phyloP scores from a whole-genome alignment of 2,888 invertebrate species.

The Yponomeuta cagnagella region DNA sequence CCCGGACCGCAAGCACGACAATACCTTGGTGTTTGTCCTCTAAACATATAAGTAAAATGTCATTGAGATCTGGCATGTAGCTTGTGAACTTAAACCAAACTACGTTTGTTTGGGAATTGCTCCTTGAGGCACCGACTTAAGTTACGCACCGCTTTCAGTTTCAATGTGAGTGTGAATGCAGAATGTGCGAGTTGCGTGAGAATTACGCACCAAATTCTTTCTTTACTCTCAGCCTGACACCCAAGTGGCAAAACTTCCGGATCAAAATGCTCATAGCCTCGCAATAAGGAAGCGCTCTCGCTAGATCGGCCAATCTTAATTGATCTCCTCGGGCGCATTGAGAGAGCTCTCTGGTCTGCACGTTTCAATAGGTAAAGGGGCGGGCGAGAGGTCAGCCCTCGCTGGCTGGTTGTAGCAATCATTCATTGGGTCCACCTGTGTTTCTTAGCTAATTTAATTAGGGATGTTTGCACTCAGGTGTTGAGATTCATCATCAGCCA shows the following conservation, averaged over 20 bases:
- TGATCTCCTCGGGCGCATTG: neutral
- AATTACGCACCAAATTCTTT: neutral
- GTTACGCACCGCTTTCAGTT: too few relatives aligned
- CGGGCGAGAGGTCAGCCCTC: neutral
- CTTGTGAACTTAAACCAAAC: too few relatives aligned
- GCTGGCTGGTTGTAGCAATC: neutral
- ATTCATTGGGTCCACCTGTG: conserved; percentile 12
- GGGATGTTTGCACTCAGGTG: conserved; percentile 3
- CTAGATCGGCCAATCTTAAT: conserved; percentile 11
- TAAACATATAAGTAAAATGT: too few relatives aligned
- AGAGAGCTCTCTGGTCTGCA: neutral
- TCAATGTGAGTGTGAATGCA: too few relatives aligned
- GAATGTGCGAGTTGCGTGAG: too few relatives aligned
- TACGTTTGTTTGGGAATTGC: too few relatives aligned
- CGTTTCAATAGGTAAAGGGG: neutral
- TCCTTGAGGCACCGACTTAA: too few relatives aligned
- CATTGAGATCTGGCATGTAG: too few relatives aligned
- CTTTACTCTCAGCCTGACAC: too few relatives aligned
- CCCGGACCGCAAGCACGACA: too few relatives aligned
- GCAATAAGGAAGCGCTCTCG: conserved; percentile 13
- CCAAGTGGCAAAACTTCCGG: conserved; percentile 6
- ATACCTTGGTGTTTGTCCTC: too few relatives aligned
- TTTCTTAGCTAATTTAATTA: conserved; percentile 13
- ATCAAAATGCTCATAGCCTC: conserved; percentile 9
- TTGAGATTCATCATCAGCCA: neutral